Base-by-base conservation (phyloP, 2,888 invertebrate genomes). In the Heliconius erato region DNA sequence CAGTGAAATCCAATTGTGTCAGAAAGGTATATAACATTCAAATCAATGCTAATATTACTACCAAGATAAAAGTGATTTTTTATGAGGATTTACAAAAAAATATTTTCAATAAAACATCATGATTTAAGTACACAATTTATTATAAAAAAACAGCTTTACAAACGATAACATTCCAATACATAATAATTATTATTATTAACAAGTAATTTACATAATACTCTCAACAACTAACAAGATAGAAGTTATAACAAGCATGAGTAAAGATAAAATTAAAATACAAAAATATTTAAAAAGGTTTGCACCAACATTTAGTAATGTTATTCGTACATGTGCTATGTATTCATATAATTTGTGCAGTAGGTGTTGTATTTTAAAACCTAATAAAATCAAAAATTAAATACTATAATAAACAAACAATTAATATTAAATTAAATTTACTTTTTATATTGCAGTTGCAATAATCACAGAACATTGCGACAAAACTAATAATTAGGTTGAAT, bases 141-240 rank as follows among this genome's bases (percentile, higher is more conserved):
- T 76, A 63, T 16, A 7, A 76, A 32, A 49, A 63, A 16, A 32
- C 23, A 40, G 32, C 35, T 76, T 76, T 63, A 76, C 35, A 76
- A 76, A 76, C n/a, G 59, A 35, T 76, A 76, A 76, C 63, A 63
- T 63, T 76, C n/a, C 63, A 76, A 76, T 35, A 63, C 59, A 16
- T 23, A 28, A 59, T 14, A 28, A 74, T 28, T 16, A 32, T 32
- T 74, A 59, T 35, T 74, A 54, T n/a, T 26, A 76, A 32, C 35
- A 59, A 35, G n/a, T n/a, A 6, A 59, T 74, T n/a, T n/a, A 26
- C 16, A 54, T 59, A 74, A 54, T 32, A 74, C 9, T 54, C 19
- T 12, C 23, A 74, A 49, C 16, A 9, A 54, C 16, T 23, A 54
- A 16, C 74, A 74, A 74, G 26, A 74, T 59, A 74, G 19, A 74